Base-by-base conservation (phyloP, 2,888 invertebrate species). In the Nemotelus nigrinus region DNA sequence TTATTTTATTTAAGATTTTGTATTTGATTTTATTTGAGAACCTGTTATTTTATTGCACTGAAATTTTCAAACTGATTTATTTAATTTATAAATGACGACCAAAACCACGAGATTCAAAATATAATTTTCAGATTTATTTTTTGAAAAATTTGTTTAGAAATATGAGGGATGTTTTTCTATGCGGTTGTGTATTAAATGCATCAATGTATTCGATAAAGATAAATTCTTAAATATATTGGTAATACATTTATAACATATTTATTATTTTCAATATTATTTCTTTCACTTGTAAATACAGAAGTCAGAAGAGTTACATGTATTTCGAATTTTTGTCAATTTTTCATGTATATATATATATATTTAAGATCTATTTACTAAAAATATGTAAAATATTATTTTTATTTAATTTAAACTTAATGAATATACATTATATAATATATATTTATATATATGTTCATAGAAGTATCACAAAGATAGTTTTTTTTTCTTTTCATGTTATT, bases 401-500 rank as follows among this genome's bases (percentile, higher is more conserved):
- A 25, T 25, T 25, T 25, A 25, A 25, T 25, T 25, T 25, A 25
- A 25, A 25, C 25, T 25, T 60, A 41, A 60, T 60, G 41, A 60
- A 7, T 60, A 60, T 7, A 41, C 39, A 25, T 60, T 39, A 60
- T 25, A 39, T 60, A 25, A 63, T 41, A 65, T 45, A 7, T 45
- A 45, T 50, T 45, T 67, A 47, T 10, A 50, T 53, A 10, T 55
- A 71, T 71, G 25, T 74, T 57, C 63, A 78, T 77, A 78, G 78
- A 78, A 78, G 78, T 78, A 78, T 78, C 78, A 78, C 78, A 78
- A 78, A 78, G 78, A 78, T 78, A 78, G 78, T 76, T 77, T 67
- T 60, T 43, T 5, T 60, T 25, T 70, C 8, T 55, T 70, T 55
- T 41, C 63, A 63, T 25, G 53, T 70, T 70, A 41, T 70, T 55